These are phyloP conservation scores for Drosophila niveifrons DNA, from an alignment of 2,888 invertebrate species.

Conservation along the genomic window DNA sequence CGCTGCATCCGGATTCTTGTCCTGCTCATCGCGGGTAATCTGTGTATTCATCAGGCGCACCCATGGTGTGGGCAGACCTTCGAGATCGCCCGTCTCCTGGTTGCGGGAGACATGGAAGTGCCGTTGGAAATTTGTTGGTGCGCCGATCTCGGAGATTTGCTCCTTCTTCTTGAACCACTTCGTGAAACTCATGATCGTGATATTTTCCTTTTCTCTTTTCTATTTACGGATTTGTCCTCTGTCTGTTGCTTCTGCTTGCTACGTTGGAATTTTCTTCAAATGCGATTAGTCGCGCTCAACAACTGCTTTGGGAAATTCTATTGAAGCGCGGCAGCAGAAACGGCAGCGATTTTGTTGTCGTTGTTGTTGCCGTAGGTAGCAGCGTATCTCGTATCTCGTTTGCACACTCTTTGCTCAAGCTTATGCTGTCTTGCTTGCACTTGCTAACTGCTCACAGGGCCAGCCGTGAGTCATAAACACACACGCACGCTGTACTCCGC, in stretches of 20 bases:
- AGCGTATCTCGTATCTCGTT: slow-evolving; percentile 34
- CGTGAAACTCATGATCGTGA: slow-evolving; percentile 81
- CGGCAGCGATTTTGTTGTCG: slow-evolving; percentile 46
- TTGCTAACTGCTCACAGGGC: slow-evolving; percentile 66
- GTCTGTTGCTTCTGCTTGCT: slow-evolving; percentile 7
- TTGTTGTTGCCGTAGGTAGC: slow-evolving; percentile 76
- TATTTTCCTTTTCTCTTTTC: slow-evolving; percentile 13
- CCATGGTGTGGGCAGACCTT: slow-evolving; percentile 95
- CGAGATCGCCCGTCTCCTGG: slow-evolving; percentile 92
- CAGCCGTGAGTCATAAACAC: slow-evolving; percentile 78
- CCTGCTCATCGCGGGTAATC: slow-evolving; percentile 94
- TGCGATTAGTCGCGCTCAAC: slow-evolving; percentile 70
- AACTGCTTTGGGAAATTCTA: slow-evolving; percentile 64
- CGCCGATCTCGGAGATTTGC: slow-evolving; percentile 88
- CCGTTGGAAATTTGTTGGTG: slow-evolving; percentile 94
- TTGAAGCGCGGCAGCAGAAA: slow-evolving; percentile 43
- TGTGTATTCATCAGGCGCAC: slow-evolving; percentile 91
- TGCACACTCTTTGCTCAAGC: slow-evolving; percentile 38
- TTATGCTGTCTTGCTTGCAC: slow-evolving; percentile 30
- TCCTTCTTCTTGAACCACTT: slow-evolving; percentile 85
- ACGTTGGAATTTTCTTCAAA: slow-evolving; percentile 63
- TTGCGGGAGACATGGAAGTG: slow-evolving; percentile 95
- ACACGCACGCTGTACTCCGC: slow-evolving; percentile 49
- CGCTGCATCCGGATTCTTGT: slow-evolving; percentile 95
- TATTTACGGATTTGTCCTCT: slow-evolving; percentile 4